A percentile compares a stretch with the other conserved stretches of the same genome.
Evolutionary conservation across 2,888 invertebrate genomes (phyloP).

Genomic region (Acanthoscelides obtectus): DNA sequence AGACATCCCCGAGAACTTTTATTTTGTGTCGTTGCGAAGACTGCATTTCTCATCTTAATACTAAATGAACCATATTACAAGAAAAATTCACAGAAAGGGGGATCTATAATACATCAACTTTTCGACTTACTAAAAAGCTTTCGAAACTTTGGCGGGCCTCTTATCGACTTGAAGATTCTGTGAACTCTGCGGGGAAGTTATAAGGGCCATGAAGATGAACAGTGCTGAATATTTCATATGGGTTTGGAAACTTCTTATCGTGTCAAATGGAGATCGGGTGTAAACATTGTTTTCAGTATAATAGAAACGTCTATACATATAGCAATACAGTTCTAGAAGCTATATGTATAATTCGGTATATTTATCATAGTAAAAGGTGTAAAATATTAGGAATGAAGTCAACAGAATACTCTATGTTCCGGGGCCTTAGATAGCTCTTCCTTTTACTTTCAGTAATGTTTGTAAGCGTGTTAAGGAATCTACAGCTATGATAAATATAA

Average conservation of each 20-base stretch:
- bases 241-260: background rate
- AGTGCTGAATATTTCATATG: background rate
- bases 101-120: background rate
- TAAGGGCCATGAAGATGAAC: background rate
- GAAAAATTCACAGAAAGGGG: background rate
- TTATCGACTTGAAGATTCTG: background rate
- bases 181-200: background rate
- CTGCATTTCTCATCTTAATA: too few species aligned
- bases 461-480: too few species aligned
- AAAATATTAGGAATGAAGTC: too few species aligned
- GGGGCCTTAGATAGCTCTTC: too few species aligned
- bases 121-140: background rate
- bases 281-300: background rate
- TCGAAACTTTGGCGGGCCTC: background rate
- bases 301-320: background rate
- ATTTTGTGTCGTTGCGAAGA: too few species aligned
- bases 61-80: background rate
- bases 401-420: too few species aligned
- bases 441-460: too few species aligned
- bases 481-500: too few species aligned
- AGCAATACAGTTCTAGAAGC: too few species aligned
- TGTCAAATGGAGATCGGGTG: background rate
- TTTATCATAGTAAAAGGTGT: too few species aligned
- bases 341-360: too few species aligned
- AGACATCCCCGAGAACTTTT: too few species aligned